These are phyloP conservation scores for Ptilodon capucinus DNA, from an alignment of 2,888 invertebrate genomes.

Conservation along the genomic window DNA sequence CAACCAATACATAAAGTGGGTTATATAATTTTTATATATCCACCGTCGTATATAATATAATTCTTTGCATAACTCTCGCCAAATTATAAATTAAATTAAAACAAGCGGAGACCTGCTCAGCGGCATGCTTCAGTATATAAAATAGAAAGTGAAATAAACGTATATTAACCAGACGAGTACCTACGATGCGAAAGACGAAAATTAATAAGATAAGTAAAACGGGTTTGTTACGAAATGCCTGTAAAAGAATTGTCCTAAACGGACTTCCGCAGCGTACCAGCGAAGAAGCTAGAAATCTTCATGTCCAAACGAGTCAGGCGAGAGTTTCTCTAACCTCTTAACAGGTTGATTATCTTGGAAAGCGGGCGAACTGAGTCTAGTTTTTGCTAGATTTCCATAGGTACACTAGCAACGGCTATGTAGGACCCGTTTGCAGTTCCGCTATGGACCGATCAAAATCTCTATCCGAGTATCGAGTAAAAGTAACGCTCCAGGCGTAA, in stretches of 20 bases:
- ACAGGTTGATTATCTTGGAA: conserved; percentile 71
- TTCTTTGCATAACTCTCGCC: conserved; percentile 54
- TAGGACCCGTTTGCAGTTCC: conserved; percentile 71
- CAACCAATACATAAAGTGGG: conserved; percentile 53
- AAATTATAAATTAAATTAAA: conserved; percentile 61
- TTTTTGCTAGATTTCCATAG: conserved; percentile 75
- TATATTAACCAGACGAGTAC: conserved; percentile 31
- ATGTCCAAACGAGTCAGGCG: conserved; percentile 49
- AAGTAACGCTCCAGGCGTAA: conserved; percentile 71
- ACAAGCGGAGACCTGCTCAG: conserved; percentile 46
- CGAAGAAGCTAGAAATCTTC: conserved; percentile 63
- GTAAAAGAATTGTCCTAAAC: conserved; percentile 35
- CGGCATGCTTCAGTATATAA: conserved; percentile 46
- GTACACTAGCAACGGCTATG: conserved; percentile 51
- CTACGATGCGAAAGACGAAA: conserved; percentile 18
- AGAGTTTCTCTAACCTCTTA: conserved; percentile 77
- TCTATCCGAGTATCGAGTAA: conserved; percentile 66
- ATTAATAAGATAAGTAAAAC: conserved; percentile 21
- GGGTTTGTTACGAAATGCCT: conserved; percentile 24
- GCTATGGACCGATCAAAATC: conserved; percentile 60
- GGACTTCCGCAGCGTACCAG: conserved; percentile 50
- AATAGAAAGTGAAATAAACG: conserved; percentile 62
- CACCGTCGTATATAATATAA: conserved; percentile 46
- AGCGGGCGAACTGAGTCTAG: conserved; percentile 67
- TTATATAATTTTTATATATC: conserved; percentile 52